Percentiles rank a stretch among this genome's conserved stretches.
phyloP scores from a whole-genome alignment of 1,140 invertebrate species.

The Choristoneura fumiferana region DNA sequence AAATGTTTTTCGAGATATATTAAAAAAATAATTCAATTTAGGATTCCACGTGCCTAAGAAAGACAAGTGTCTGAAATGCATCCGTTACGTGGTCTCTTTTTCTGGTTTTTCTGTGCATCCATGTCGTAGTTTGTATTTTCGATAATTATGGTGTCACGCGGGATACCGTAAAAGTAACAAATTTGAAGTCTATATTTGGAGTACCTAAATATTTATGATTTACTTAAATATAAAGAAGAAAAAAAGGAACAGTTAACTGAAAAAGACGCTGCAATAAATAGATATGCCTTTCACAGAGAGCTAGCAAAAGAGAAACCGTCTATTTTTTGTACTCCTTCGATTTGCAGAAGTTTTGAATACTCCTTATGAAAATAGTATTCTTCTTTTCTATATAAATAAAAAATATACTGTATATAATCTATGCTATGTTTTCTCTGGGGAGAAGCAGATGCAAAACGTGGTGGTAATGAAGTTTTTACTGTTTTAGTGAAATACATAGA shows the following conservation, averaged over 20 bases:
- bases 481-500: background rate
- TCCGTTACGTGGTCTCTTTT: background rate
- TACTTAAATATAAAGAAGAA: no score
- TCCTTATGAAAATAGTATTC: constrained; percentile 7
- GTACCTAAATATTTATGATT: background rate
- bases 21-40: constrained; percentile 37
- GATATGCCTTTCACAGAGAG: no score
- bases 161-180: background rate
- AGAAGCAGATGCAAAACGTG: constrained; percentile 17
- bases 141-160: no score
- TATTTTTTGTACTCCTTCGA: background rate
- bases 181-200: background rate
- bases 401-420: constrained; percentile 33
- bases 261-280: no score
- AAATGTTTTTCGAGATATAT: constrained; percentile 36
- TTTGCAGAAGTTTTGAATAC: background rate
- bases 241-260: no score
- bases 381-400: constrained; percentile 28
- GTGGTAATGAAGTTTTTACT: background rate
- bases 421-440: constrained; percentile 27
- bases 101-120: no score
- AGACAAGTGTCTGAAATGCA: constrained; percentile 34
- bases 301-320: no score
- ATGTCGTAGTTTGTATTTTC: no score
- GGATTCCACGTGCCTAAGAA: constrained; percentile 43